phyloP scores from a whole-genome alignment of 2,113 vertebrate genomes.

The Oxygymnocypris stewartii region DNA sequence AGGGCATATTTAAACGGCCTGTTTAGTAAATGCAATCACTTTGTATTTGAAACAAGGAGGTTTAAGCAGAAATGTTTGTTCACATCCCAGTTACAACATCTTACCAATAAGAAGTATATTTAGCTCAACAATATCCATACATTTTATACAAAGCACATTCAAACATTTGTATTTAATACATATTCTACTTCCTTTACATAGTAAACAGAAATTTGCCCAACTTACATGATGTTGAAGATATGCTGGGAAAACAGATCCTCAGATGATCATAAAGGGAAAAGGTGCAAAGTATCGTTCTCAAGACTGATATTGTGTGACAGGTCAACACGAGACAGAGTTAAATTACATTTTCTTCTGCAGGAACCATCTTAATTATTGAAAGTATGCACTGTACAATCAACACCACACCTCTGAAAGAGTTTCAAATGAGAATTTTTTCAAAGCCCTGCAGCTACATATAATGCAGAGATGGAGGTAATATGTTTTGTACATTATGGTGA shows the following conservation, averaged over 20 bases:
- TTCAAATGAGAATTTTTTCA: conserved; percentile 6
- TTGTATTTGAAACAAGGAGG: background rate
- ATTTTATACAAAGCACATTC: background rate
- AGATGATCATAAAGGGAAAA: background rate
- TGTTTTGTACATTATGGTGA: conserved; percentile 18
- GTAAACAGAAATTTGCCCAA: background rate
- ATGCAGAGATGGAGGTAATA: conserved; percentile 21
- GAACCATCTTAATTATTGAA: conserved; percentile 22
- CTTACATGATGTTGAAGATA: background rate
- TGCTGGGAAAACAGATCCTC: background rate
- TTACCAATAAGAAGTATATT: background rate
- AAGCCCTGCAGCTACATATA: conserved; percentile 13
- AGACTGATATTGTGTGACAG: conserved; percentile 24
- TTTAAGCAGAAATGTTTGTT: background rate
- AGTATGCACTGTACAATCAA: conserved; percentile 5
- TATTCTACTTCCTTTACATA: background rate
- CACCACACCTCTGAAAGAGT: background rate
- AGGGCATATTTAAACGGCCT: background rate
- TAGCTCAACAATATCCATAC: background rate
- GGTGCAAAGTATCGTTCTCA: background rate
- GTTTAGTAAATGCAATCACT: conserved; percentile 2
- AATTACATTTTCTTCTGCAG: background rate
- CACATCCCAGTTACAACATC: background rate
- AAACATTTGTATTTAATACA: background rate
- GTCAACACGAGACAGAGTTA: conserved; percentile 11